Evolutionary conservation across 2,113 vertebrate species (phyloP).

Genomic region (Pardalotus punctatus): DNA sequence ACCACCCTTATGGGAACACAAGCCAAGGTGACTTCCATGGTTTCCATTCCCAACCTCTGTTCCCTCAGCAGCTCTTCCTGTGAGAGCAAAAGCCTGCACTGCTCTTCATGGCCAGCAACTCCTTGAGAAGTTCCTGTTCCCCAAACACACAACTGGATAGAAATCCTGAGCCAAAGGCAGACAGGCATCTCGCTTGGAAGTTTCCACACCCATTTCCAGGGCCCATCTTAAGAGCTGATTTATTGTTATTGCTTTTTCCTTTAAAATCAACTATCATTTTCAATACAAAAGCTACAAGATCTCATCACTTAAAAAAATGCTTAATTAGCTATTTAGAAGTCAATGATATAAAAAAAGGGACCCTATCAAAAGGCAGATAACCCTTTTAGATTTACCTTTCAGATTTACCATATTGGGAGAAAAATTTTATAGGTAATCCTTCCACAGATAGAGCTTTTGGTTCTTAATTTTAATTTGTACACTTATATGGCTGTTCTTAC

Average conservation of each 20-base stretch:
- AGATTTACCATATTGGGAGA: fast-evolving
- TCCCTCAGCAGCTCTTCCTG: fast-evolving
- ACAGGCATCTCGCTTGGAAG: neutral
- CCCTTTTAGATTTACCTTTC: fast-evolving
- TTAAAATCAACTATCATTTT: neutral
- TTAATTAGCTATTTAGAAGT: neutral
- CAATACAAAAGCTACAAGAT: neutral
- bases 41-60: neutral
- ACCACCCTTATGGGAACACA: neutral
- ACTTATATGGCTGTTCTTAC: neutral
- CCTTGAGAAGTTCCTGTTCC: neutral
- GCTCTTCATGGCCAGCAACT: neutral
- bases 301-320: neutral
- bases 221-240: neutral
- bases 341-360: neutral
- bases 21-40: neutral
- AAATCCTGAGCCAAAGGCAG: neutral
- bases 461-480: neutral
- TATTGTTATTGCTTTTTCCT: neutral
- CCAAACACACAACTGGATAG: neutral
- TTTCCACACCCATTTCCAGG: neutral
- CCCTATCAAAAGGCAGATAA: neutral
- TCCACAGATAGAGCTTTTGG: neutral
- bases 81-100: neutral
- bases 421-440: fast-evolving